phyloP scores from a whole-genome alignment of 2,888 invertebrate genomes.

The Apantesis nais region DNA sequence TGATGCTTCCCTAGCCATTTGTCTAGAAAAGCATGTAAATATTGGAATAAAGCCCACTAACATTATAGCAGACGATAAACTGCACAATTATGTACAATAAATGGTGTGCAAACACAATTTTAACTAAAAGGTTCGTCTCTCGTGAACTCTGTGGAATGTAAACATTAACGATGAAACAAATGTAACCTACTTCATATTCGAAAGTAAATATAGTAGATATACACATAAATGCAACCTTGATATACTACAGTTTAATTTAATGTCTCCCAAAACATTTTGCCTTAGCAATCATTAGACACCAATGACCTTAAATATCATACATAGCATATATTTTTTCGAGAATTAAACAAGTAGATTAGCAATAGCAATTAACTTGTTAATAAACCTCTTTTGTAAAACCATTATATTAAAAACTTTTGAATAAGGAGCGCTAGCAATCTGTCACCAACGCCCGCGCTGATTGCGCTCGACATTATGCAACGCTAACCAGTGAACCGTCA shows the following conservation, averaged over 20 bases:
- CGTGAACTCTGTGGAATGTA: constrained; percentile 41
- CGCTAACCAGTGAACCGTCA: constrained; percentile 40
- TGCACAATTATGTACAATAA: constrained; percentile 25
- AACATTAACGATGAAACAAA: constrained; percentile 13
- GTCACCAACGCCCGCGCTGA: constrained; percentile 14
- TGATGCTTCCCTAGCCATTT: not conserved
- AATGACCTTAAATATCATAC: not conserved
- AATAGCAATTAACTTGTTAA: not conserved
- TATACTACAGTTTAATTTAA: too few species aligned
- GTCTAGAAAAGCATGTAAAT: not conserved
- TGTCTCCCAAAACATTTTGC: too few species aligned
- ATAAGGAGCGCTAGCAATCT: constrained; percentile 9
- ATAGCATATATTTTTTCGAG: not conserved
- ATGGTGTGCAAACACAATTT: constrained; percentile 30
- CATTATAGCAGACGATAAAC: constrained; percentile 40
- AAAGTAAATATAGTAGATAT: not conserved
- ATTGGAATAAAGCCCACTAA: constrained; percentile 28
- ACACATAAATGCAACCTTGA: too few species aligned
- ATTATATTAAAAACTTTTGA: constrained; percentile 6
- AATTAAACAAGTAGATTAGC: not conserved
- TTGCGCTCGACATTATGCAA: constrained; percentile 36
- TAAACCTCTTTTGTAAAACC: constrained; percentile 3
- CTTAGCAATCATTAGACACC: not conserved
- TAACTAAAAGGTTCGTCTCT: constrained; percentile 37
- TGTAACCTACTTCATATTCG: not conserved